Conservation (phyloP, 2,888 invertebrate species). For the Petrolisthes manimaculis region DNA sequence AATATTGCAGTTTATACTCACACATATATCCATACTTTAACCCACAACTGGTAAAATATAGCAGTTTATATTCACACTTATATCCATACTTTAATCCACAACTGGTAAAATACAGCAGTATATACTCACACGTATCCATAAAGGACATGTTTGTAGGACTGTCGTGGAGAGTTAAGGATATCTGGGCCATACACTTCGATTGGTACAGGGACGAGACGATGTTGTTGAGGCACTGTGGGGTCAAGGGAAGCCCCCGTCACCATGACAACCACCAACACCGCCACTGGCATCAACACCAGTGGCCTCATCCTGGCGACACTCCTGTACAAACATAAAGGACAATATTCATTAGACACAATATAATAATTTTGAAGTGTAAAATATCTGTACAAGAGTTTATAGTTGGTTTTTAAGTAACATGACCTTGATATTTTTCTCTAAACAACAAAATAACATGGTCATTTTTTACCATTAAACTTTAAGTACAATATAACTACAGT, state of each 20-base stretch:
- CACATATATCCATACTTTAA: neutral
- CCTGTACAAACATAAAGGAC: neutral
- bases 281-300: constrained; percentile 43
- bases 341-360: neutral
- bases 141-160: constrained; percentile 23
- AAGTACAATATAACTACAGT: too few species aligned
- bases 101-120: too few species aligned
- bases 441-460: too few species aligned
- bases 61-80: neutral
- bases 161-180: neutral
- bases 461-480: too few species aligned
- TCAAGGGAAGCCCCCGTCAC: constrained; percentile 11
- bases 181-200: constrained; percentile 34
- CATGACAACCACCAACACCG: constrained; percentile 15
- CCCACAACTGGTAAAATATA: neutral
- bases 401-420: too few species aligned
- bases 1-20: neutral
- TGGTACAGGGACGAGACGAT: constrained; percentile 29
- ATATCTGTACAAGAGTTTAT: too few species aligned
- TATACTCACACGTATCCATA: constrained; percentile 53
- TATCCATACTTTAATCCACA: too few species aligned
- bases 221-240: neutral
- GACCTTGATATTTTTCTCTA: too few species aligned
- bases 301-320: constrained; percentile 23
- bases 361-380: too few species aligned